Conservation (phyloP, 1,140 invertebrate species). For the Triops cancriformis region DNA sequence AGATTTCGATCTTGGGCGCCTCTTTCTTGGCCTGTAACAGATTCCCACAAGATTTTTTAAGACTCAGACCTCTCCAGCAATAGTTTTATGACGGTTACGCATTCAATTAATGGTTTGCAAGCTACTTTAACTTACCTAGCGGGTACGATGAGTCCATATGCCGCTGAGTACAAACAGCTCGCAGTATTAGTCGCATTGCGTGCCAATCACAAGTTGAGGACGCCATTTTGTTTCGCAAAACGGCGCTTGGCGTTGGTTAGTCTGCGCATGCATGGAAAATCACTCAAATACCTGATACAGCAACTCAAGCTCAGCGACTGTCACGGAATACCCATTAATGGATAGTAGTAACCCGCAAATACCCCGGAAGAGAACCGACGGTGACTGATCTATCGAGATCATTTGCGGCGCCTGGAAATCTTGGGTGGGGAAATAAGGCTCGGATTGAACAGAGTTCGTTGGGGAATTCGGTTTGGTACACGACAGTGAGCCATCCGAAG, state of each 20-base stretch:
- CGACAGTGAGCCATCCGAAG: background rate
- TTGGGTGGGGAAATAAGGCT: background rate
- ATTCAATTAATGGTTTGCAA: background rate
- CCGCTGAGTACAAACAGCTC: background rate
- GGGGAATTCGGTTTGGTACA: constrained; percentile 4
- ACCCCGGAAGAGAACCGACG: constrained; percentile 32
- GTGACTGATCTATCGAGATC: constrained; percentile 25
- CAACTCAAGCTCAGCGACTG: constrained; percentile 21
- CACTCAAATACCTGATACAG: constrained; percentile 25
- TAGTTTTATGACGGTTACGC: background rate
- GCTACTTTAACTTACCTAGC: background rate
- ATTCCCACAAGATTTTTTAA: background rate
- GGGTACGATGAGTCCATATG: background rate
- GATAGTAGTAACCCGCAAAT: constrained; percentile 17
- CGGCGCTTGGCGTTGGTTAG: background rate
- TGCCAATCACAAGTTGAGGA: background rate
- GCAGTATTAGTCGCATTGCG: background rate
- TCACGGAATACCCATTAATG: constrained; percentile 28
- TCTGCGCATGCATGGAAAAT: background rate
- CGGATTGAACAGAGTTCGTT: constrained; percentile 2
- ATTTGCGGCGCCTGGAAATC: background rate
- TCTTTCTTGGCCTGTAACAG: constrained; percentile 22
- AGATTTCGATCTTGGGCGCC: constrained; percentile 28
- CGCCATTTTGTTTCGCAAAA: background rate
- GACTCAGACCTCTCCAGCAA: background rate